Conservation (phyloP, 2,113 vertebrate genomes). For the Eonycteris spelaea region DNA sequence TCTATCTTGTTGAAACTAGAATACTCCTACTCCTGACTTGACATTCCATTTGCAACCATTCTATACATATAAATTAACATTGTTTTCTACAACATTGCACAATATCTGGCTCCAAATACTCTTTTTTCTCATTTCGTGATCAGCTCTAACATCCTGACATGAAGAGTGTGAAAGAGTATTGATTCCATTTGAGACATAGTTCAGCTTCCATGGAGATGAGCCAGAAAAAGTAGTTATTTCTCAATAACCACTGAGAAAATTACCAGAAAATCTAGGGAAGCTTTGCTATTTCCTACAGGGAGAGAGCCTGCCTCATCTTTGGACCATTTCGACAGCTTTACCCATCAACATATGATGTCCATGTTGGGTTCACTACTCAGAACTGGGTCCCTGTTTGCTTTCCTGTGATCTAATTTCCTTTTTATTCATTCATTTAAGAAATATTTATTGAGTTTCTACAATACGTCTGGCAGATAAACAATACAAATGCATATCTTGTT, state of each 20-base stretch:
- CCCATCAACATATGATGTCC: neutral
- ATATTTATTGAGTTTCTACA: neutral
- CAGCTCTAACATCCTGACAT: neutral
- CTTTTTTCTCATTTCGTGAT: neutral
- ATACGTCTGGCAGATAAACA: neutral
- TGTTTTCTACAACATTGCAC: neutral
- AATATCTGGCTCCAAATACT: neutral
- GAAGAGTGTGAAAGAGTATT: neutral
- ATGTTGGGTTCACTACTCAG: neutral
- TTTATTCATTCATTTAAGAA: neutral
- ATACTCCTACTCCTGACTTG: neutral
- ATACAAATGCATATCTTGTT: neutral
- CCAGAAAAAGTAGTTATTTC: neutral
- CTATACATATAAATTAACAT: neutral
- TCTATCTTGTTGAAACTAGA: neutral
- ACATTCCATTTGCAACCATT: neutral
- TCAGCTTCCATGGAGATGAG: neutral
- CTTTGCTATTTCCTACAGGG: neutral
- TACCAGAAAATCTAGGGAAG: neutral
- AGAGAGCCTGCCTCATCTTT: neutral
- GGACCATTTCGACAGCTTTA: neutral
- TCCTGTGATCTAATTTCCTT: neutral
- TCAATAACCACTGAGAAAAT: neutral
- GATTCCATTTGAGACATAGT: neutral
- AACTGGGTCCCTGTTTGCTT: neutral